Conservation (phyloP, 53 echinoderm and acorn worm genomes). For the Antedon mediterranea region DNA sequence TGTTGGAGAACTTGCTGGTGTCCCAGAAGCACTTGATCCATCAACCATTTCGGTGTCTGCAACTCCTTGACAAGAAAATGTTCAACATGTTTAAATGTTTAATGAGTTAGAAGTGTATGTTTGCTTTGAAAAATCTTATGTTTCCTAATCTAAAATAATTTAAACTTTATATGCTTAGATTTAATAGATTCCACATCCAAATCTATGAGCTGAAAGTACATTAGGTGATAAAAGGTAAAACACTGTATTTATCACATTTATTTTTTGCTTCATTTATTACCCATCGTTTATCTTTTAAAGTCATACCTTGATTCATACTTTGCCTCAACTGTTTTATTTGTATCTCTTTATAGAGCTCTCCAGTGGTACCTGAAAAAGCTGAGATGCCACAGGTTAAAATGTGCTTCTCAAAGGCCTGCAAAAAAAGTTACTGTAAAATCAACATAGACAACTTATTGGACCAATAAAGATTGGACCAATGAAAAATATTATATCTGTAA, state of each 20-base stretch:
- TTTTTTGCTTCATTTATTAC: too few relatives aligned
- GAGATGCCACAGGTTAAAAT: constrained; percentile 26
- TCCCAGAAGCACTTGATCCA: not conserved
- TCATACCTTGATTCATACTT: constrained; percentile 14
- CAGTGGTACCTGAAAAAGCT: constrained; percentile 38
- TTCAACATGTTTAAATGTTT: not conserved
- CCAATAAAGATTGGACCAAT: too few relatives aligned
- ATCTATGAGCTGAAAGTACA: too few relatives aligned
- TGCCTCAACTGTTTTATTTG: constrained; percentile 65
- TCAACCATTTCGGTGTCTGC: constrained; percentile 12
- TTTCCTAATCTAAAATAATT: too few relatives aligned
- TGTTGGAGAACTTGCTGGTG: not conserved
- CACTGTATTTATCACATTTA: too few relatives aligned
- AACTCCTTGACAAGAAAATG: not conserved
- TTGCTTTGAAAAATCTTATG: too few relatives aligned
- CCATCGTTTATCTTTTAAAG: too few relatives aligned
- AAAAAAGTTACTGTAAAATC: not conserved
- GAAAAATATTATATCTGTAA: too few relatives aligned
- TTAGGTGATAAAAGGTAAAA: too few relatives aligned
- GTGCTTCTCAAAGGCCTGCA: constrained; percentile 49
- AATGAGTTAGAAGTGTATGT: too few relatives aligned
- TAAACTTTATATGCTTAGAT: too few relatives aligned
- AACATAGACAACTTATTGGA: not conserved
- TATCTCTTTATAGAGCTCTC: constrained; percentile 57
- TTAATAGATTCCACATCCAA: too few relatives aligned